A percentile compares a stretch with the other conserved stretches of the same genome.
Conservation (phyloP, 2,113 vertebrate species). For the Equus quagga region DNA sequence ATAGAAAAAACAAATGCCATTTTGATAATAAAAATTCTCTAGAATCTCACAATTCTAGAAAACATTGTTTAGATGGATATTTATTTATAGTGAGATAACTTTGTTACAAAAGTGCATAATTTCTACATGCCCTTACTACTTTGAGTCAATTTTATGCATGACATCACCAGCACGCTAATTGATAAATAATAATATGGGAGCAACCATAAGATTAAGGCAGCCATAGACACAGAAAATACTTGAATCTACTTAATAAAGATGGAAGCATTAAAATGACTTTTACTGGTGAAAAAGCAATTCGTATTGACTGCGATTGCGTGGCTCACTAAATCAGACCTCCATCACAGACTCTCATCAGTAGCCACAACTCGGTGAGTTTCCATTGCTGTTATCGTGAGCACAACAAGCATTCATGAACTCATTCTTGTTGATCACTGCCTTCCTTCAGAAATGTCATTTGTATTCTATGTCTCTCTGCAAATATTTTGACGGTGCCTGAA, state of each 20-base stretch:
- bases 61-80: neutral
- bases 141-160: neutral
- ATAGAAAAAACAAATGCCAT: neutral
- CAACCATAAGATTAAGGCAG: neutral
- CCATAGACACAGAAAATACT: neutral
- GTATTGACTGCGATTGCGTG: neutral
- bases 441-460: neutral
- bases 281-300: neutral
- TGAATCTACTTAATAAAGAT: neutral
- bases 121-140: neutral
- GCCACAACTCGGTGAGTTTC: neutral
- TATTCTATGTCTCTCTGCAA: neutral
- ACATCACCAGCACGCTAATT: neutral
- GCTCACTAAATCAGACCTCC: neutral
- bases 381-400: neutral
- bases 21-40: neutral
- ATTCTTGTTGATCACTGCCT: neutral
- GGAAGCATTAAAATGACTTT: neutral
- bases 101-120: neutral
- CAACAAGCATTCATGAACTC: neutral
- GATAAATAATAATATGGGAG: neutral
- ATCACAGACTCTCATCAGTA: neutral
- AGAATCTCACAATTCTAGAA: neutral
- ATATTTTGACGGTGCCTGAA: neutral
- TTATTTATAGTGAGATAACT: neutral